A percentile compares a stretch with the other conserved stretches of the same genome.
Conservation (phyloP, 2,113 vertebrate genomes). For the Nothobranchius kuhntae region DNA sequence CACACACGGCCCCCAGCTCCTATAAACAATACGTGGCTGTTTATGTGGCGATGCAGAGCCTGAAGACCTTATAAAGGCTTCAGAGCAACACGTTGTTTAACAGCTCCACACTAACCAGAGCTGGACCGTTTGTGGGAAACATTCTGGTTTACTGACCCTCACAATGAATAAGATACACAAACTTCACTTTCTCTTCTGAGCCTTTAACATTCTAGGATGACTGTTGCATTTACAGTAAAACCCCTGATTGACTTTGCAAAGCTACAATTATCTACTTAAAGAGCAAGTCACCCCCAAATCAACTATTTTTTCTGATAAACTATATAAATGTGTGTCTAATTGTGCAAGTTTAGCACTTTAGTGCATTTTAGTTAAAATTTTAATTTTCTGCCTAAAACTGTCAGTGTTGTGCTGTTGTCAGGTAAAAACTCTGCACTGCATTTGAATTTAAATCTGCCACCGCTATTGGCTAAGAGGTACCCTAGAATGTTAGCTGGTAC, state of each 20-base stretch:
- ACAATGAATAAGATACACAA: background rate
- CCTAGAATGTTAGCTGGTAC: too few species aligned
- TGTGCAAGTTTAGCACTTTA: too few species aligned
- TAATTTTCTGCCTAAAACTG: too few species aligned
- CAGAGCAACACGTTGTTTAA: slow-evolving; percentile 6
- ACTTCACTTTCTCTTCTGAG: background rate
- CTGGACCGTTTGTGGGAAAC: background rate
- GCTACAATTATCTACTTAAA: background rate
- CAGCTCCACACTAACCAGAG: slow-evolving; percentile 4
- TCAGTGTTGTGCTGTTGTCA: too few species aligned
- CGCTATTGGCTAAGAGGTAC: too few species aligned
- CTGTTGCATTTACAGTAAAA: background rate
- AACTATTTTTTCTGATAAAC: too few species aligned
- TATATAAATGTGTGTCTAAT: too few species aligned
- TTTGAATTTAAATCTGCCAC: too few species aligned
- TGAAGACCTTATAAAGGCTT: slow-evolving; percentile 59
- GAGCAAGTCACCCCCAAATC: too few species aligned
- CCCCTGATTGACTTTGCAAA: background rate
- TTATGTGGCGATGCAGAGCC: slow-evolving; percentile 49
- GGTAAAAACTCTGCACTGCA: too few species aligned
- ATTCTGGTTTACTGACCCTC: background rate
- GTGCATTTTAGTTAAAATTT: too few species aligned
- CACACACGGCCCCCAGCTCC: slow-evolving; percentile 45
- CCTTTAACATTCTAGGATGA: background rate
- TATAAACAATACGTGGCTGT: slow-evolving; percentile 77